phyloP scores from a whole-genome alignment of 2,113 vertebrate species.

The Sinosuthora webbiana region DNA sequence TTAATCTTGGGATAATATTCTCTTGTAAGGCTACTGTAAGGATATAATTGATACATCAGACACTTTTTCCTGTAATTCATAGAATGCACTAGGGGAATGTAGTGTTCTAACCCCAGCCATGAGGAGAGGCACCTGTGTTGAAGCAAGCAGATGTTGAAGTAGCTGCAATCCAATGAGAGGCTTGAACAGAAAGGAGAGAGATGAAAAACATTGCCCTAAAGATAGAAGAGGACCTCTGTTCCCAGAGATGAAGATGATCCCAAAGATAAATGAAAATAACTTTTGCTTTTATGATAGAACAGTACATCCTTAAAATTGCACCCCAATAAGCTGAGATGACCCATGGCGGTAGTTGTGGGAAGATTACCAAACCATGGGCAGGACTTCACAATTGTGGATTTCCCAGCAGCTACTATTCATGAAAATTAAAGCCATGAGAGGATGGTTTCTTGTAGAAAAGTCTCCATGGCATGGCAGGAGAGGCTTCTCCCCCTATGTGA shows the following conservation, averaged over 20 bases:
- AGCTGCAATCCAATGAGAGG: neutral
- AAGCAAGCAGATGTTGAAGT: neutral
- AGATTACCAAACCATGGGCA: neutral
- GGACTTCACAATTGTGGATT: neutral
- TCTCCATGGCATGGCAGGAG: neutral
- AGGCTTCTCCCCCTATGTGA: neutral
- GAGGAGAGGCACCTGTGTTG: neutral
- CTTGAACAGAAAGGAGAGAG: neutral
- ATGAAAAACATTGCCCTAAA: neutral
- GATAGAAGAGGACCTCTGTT: neutral
- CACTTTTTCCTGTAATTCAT: neutral
- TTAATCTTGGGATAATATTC: neutral
- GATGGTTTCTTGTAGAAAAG: neutral
- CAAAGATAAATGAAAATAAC: neutral
- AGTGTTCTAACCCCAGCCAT: neutral
- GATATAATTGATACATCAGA: neutral
- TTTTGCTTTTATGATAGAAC: neutral
- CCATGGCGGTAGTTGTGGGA: neutral
- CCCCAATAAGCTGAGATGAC: neutral
- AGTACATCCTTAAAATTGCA: too few relatives aligned
- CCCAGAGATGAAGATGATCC: neutral
- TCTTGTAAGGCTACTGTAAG: neutral
- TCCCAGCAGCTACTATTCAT: rapidly evolving
- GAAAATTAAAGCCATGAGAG: neutral
- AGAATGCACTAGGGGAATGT: neutral